Evolutionary conservation across 2,888 invertebrate species (phyloP), one percentile per base, ranked within the genome.

Genomic region (Catotricha subobsoleta): DNA sequence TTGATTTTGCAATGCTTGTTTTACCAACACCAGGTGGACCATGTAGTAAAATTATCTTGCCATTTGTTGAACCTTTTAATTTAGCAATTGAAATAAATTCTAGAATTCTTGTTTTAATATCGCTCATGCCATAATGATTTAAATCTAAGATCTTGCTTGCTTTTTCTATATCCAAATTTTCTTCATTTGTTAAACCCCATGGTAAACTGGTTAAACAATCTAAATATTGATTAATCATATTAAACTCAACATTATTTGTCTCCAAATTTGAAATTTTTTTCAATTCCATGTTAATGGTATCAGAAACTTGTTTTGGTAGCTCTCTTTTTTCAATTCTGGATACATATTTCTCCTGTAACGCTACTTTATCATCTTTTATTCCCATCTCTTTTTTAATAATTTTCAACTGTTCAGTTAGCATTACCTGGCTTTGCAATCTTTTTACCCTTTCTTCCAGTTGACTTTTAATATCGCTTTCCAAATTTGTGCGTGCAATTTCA

Each of bases 1-100:
- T 98, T 0, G 95, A 95, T 44, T 78, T 77, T 1, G 95, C 87
- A 56, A 91, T 90, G 63, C 84, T 84, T 9, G 94, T 95, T 66
- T 99, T 99, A 21, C 98, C 98, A 6, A 97, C 97, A 6, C 98
- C 98, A 0, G 98, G 98, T 0, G 98, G 97, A 16, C 98, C 98
- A 57, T 97, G 82, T 65, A 99, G 97, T 64, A 98, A 98, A 25
- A 99, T 67, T 51, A 99, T 99, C 70, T 98, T 98, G 28, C 98
- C 98, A 62, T 98, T 97, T 0, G 94, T 94, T 8, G 77, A 72
- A 1, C 88, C 88, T 57, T 91, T 94, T 41, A 98, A 65, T 53
- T 94, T 88, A 48, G 94, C 95, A 0, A 98, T 95, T 2, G 98
- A 97, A 51, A 99, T 97, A 57, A 98, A 99, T 68, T 99, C 98